phyloP scores from a whole-genome alignment of 2,113 vertebrate genomes.

The Pycnonotus jocosus region DNA sequence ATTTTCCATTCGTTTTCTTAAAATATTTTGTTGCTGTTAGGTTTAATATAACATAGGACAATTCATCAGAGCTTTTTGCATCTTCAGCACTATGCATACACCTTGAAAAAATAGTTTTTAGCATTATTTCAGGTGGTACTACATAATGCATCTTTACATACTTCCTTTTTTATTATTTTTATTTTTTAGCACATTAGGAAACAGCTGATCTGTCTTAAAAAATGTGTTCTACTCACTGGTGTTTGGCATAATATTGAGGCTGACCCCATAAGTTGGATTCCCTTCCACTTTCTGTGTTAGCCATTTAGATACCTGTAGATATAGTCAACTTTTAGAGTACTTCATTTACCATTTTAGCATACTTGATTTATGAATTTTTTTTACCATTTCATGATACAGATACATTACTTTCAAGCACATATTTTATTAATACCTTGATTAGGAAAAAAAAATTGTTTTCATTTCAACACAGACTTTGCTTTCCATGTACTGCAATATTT shows the following conservation, averaged over 20 bases:
- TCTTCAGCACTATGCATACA: not conserved
- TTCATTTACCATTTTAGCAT: not conserved
- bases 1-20: not conserved
- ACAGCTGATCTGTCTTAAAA: not conserved
- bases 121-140: not conserved
- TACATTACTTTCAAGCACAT: not conserved
- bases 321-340: not conserved
- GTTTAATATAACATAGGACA: not conserved
- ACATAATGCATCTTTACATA: rapidly evolving
- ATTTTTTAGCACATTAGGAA: not conserved
- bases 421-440: not conserved
- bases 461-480: not conserved
- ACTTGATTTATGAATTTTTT: too few relatives aligned
- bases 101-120: not conserved
- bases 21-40: not conserved
- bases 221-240: rapidly evolving
- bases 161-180: too few relatives aligned
- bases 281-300: not conserved
- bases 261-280: not conserved
- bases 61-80: not conserved
- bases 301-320: not conserved
- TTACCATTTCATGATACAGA: not conserved
- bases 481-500: not conserved
- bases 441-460: not conserved
- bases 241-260: not conserved